Conservation (phyloP, 2,888 invertebrate genomes). For the Notocelia uddmanniana region DNA sequence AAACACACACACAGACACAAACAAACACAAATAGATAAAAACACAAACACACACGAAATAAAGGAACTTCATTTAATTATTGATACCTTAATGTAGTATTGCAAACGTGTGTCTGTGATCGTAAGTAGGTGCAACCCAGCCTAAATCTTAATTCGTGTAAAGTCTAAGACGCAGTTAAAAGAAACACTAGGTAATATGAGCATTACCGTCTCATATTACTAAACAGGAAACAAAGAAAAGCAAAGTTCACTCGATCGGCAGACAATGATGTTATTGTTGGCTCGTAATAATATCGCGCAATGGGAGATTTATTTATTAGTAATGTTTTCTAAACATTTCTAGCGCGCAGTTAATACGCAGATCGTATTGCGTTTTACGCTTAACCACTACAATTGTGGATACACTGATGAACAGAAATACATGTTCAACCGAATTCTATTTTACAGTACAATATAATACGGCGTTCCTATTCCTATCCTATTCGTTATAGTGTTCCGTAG, state of each 20-base stretch:
- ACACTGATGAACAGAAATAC: too few species aligned
- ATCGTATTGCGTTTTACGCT: constrained; percentile 7
- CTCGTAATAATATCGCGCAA: constrained; percentile 28
- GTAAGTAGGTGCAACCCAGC: too few species aligned
- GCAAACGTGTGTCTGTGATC: too few species aligned
- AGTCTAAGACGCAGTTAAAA: constrained; percentile 1
- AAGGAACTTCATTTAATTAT: too few species aligned
- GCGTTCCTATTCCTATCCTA: too few species aligned
- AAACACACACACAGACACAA: too few species aligned
- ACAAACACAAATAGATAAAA: too few species aligned
- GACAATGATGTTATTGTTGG: constrained; percentile 43
- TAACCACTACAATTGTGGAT: neutral
- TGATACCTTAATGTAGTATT: too few species aligned
- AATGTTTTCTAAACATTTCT: constrained; percentile 39
- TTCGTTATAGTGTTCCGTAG: too few species aligned
- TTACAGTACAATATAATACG: too few species aligned
- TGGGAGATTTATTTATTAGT: constrained; percentile 25
- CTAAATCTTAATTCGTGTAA: neutral
- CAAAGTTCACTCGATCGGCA: constrained; percentile 29
- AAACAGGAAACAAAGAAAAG: constrained; percentile 36
- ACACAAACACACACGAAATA: too few species aligned
- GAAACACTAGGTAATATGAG: constrained; percentile 14
- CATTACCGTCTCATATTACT: constrained; percentile 8
- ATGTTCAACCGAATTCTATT: too few species aligned
- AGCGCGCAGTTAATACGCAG: constrained; percentile 3